Evolutionary conservation across 2,888 invertebrate genomes (phyloP).

Genomic region (Chymomyza fuscimana): DNA sequence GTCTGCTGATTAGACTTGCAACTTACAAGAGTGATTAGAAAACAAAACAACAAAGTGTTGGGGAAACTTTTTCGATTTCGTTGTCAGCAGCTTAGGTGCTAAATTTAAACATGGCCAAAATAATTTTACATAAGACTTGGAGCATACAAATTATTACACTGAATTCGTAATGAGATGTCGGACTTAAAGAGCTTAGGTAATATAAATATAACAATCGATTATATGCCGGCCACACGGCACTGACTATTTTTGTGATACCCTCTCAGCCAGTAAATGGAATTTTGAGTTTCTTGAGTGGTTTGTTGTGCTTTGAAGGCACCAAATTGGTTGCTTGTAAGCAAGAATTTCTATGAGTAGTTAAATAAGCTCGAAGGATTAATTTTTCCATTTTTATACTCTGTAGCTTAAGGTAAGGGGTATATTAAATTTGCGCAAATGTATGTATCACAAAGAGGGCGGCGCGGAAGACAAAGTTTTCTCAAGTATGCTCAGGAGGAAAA

Average conservation of each 20-base stretch:
- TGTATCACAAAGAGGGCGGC: no score
- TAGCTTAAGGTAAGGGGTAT: no score
- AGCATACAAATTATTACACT: conserved; percentile 36
- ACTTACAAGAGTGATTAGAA: background rate
- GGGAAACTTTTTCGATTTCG: background rate
- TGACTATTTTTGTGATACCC: background rate
- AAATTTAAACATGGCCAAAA: background rate
- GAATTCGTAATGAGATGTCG: conserved; percentile 38
- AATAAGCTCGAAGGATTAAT: no score
- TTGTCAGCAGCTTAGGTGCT: background rate
- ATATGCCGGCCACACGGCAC: background rate
- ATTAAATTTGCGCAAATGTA: no score
- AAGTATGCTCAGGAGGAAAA: no score
- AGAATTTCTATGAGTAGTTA: no score
- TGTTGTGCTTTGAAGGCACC: background rate
- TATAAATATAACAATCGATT: background rate
- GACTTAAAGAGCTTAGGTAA: background rate
- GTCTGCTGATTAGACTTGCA: background rate
- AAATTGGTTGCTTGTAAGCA: no score
- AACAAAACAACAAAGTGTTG: background rate
- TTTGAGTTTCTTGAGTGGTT: background rate
- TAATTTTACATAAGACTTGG: background rate
- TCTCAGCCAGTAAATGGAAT: background rate
- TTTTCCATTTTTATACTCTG: no score
- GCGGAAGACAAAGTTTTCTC: no score